Evolutionary conservation across 2,113 vertebrate species (phyloP).

Genomic region (Rhinopithecus roxellana): DNA sequence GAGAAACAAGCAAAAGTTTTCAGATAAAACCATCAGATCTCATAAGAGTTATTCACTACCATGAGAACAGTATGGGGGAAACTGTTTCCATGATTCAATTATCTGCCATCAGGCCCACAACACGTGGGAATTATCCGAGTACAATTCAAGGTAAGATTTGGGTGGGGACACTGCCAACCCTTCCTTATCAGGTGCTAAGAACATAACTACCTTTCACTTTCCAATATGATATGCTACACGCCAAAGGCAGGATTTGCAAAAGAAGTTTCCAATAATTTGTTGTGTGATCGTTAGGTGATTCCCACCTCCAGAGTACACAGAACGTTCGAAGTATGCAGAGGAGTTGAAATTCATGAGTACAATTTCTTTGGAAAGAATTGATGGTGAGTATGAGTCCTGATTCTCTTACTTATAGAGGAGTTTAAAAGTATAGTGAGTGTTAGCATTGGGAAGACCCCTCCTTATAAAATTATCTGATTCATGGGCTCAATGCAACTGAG

Average conservation of each 20-base stretch:
- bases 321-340: background rate
- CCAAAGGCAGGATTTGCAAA: background rate
- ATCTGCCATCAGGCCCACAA: too few species aligned
- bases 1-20: too few species aligned
- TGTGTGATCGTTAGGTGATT: background rate
- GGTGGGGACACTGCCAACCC: too few species aligned
- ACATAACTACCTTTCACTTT: background rate
- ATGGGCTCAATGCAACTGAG: background rate
- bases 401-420: fast-evolving
- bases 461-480: background rate
- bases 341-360: background rate
- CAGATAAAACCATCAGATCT: too few species aligned
- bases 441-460: background rate
- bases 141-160: too few species aligned
- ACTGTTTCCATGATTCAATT: too few species aligned
- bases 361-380: background rate
- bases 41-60: too few species aligned
- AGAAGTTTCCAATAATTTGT: background rate
- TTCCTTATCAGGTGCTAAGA: background rate
- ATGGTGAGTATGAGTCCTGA: background rate
- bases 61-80: too few species aligned
- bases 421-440: background rate
- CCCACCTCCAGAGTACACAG: background rate
- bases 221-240: background rate
- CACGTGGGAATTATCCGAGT: too few species aligned